phyloP scores from a whole-genome alignment of 2,113 vertebrate genomes.

The Nesoenas mayeri region DNA sequence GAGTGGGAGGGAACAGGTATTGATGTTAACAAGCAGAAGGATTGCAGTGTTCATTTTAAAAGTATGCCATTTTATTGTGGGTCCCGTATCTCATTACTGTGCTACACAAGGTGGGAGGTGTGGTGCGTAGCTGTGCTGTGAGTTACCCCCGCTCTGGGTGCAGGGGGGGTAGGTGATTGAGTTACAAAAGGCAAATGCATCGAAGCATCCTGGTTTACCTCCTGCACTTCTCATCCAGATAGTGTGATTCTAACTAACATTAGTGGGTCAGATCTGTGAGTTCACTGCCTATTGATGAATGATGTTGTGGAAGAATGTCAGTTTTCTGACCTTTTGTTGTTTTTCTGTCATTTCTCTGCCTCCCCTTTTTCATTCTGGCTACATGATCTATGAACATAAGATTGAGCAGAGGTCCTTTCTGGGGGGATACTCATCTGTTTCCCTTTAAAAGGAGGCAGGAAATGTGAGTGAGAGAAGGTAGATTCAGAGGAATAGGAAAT shows the following conservation, averaged over 20 bases:
- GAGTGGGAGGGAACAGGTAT: background rate
- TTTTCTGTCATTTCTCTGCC: background rate
- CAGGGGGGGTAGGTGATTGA: background rate
- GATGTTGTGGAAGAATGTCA: background rate
- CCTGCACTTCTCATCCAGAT: background rate
- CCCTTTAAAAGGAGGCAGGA: background rate
- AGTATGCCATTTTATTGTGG: background rate
- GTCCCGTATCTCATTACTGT: background rate
- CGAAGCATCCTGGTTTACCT: background rate
- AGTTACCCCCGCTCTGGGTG: background rate
- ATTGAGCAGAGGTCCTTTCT: background rate
- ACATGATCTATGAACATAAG: background rate
- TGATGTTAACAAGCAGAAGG: background rate
- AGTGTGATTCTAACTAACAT: constrained; percentile 1
- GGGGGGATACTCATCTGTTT: background rate
- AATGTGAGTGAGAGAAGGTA: background rate
- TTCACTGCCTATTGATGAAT: background rate
- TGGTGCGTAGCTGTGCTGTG: background rate
- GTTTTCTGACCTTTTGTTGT: background rate
- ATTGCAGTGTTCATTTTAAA: background rate
- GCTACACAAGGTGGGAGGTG: background rate
- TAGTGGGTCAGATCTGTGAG: background rate
- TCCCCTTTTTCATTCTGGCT: background rate
- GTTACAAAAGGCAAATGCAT: background rate
- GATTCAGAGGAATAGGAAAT: background rate